phyloP scores from a whole-genome alignment of 2,797 vertebrate species.

The Prunella strophiata region DNA sequence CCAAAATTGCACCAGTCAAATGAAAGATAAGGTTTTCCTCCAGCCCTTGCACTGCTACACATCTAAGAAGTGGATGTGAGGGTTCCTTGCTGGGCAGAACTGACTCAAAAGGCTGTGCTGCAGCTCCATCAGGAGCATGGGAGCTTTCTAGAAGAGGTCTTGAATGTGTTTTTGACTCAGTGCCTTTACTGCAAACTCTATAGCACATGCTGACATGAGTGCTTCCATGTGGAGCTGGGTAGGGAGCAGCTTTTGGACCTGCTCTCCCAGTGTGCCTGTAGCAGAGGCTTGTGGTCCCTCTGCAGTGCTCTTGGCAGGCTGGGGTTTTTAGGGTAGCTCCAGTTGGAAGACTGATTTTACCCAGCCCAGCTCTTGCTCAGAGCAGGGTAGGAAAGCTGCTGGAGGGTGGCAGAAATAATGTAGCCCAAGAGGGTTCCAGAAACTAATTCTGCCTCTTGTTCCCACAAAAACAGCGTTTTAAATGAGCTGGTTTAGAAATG shows the following conservation, averaged over 20 bases:
- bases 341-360: not conserved
- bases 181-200: not conserved
- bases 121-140: not conserved
- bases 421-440: not conserved
- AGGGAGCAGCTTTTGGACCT: not conserved
- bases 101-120: not conserved
- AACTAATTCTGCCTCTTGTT: not conserved
- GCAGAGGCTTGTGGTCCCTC: not conserved
- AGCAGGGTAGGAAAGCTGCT: not conserved
- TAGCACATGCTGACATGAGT: accelerated
- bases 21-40: not conserved
- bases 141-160: not conserved
- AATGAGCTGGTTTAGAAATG: accelerated
- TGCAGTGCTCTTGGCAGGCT: not conserved
- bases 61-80: not conserved
- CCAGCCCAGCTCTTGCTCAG: not conserved
- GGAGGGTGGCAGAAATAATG: not conserved
- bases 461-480: not conserved
- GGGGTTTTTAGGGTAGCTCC: not conserved
- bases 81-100: not conserved
- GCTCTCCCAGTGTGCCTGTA: not conserved
- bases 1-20: not conserved
- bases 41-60: not conserved
- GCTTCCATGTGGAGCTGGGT: not conserved
- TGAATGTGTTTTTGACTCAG: not conserved